Evolutionary conservation across 1,140 invertebrate species (phyloP).

Genomic region (Protaetia brevitarsis): DNA sequence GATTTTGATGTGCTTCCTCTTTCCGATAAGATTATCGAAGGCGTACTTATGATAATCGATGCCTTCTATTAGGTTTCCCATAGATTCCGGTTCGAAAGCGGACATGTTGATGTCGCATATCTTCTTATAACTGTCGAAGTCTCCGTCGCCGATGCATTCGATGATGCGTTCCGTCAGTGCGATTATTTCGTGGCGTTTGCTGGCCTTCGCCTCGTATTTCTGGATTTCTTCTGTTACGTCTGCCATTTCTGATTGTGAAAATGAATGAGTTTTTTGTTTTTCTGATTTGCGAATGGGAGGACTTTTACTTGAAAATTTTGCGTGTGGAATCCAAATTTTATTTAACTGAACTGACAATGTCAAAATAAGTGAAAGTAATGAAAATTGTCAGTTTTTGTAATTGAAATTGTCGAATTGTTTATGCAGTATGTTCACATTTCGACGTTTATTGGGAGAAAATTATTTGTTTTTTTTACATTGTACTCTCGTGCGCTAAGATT

Average conservation of each 20-base stretch:
- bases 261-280: not conserved
- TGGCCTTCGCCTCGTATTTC: not conserved
- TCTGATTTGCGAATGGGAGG: too few species aligned
- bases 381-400: too few species aligned
- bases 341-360: not conserved
- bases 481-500: too few species aligned
- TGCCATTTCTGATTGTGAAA: not conserved
- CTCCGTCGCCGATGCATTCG: not conserved
- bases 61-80: constrained; percentile 21
- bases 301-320: not conserved
- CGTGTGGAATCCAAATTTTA: not conserved
- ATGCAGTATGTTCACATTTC: too few species aligned
- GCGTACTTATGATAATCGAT: constrained; percentile 20
- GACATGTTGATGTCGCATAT: constrained; percentile 10
- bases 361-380: not conserved
- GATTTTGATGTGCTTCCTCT: constrained; percentile 9
- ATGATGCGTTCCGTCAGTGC: constrained; percentile 1
- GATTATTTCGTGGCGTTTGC: not conserved
- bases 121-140: constrained; percentile 6
- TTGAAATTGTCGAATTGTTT: too few species aligned
- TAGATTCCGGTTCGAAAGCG: constrained; percentile 16
- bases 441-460: too few species aligned
- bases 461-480: too few species aligned
- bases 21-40: constrained; percentile 7
- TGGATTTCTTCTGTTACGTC: not conserved